These are phyloP conservation scores for Imbricaverruca yamaguchii DNA, from an alignment of 2,888 invertebrate genomes.

Conservation along the genomic window DNA sequence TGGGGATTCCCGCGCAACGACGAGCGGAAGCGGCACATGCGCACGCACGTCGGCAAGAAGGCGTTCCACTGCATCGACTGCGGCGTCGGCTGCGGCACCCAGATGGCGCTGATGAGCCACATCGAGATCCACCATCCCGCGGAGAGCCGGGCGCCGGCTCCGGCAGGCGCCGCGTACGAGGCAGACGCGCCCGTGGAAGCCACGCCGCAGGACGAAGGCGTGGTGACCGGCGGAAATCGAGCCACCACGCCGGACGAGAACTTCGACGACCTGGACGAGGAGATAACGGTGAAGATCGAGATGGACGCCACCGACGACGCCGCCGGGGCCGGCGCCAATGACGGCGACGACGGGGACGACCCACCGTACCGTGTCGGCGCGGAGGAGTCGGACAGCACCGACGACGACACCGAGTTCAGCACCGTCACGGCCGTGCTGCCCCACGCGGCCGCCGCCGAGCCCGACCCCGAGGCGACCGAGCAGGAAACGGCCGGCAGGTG, in stretches of 20 bases:
- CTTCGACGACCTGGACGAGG: neutral
- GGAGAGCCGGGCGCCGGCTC: neutral
- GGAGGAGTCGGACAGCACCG: neutral
- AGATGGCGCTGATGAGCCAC: slow-evolving; percentile 32
- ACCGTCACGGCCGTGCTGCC: too few species aligned
- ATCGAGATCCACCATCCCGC: slow-evolving; percentile 31
- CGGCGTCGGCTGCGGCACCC: slow-evolving; percentile 33
- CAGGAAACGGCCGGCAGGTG: neutral
- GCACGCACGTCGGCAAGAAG: slow-evolving; percentile 32
- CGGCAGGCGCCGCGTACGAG: neutral
- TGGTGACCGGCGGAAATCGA: neutral
- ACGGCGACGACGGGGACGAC: neutral
- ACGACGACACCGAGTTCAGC: neutral
- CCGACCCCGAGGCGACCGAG: neutral
- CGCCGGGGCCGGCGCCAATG: neutral
- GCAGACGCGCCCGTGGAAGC: too few species aligned
- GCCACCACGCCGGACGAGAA: neutral
- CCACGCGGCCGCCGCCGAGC: neutral
- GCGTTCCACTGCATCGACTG: slow-evolving; percentile 33
- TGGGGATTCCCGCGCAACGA: slow-evolving; percentile 33
- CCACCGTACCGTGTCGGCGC: neutral
- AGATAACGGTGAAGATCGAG: slow-evolving; percentile 1
- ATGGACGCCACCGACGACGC: neutral
- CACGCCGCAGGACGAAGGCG: too few species aligned
- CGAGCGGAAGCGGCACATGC: slow-evolving; percentile 33